Percentiles rank a stretch among this genome's conserved stretches.
Evolutionary conservation across 2,113 vertebrate species (phyloP).

Genomic region (Carassius carassius): DNA sequence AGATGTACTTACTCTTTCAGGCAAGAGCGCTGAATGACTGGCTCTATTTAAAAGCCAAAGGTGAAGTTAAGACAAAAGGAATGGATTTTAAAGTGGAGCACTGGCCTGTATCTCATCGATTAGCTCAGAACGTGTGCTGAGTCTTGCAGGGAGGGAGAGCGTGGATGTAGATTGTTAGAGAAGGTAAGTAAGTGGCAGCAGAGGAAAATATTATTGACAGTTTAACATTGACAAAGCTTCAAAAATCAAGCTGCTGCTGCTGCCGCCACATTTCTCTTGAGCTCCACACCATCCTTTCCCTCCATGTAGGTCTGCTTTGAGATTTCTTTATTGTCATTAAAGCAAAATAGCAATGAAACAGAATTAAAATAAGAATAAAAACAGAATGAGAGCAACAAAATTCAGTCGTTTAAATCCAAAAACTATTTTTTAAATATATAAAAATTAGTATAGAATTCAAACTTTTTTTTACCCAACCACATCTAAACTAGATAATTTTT

Average conservation of each 20-base stretch:
- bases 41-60: conserved; percentile 3
- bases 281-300: not conserved
- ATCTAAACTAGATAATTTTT: not conserved
- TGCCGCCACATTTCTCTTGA: conserved; percentile 79
- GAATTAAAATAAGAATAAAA: too few species aligned
- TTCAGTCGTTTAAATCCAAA: too few species aligned
- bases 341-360: not conserved
- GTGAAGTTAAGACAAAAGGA: conserved; percentile 19
- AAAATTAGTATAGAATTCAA: too few species aligned
- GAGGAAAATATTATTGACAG: conserved; percentile 83
- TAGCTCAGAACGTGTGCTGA: not conserved
- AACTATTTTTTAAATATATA: too few species aligned
- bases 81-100: not conserved
- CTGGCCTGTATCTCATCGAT: not conserved
- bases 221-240: conserved; percentile 85
- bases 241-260: conserved; percentile 79
- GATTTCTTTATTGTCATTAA: not conserved
- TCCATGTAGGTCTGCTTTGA: not conserved
- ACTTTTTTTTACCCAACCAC: not conserved
- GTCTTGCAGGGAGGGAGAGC: not conserved
- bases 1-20: not conserved
- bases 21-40: not conserved
- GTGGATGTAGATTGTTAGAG: conserved; percentile 76
- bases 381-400: too few species aligned
- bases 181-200: conserved; percentile 65